Evolutionary conservation across 2,888 invertebrate species (phyloP).

Genomic region (Dilophus febrilis): DNA sequence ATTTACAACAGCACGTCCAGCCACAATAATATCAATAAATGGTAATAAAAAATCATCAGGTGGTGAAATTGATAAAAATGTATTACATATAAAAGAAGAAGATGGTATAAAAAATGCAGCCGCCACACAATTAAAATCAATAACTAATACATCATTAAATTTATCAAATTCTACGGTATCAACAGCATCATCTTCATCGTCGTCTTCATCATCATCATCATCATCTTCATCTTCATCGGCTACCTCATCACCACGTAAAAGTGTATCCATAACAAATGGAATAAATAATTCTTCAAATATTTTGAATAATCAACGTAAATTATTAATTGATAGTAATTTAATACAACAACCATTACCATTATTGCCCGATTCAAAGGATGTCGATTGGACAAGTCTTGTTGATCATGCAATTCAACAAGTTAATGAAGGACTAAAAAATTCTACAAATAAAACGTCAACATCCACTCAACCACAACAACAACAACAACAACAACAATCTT

Average conservation of each 20-base stretch:
- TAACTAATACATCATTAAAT: slow-evolving; percentile 7
- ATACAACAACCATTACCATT: slow-evolving; percentile 32
- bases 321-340: slow-evolving; percentile 11
- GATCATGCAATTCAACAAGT: slow-evolving; percentile 25
- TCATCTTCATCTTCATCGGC: slow-evolving; percentile 5
- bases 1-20: slow-evolving; percentile 45
- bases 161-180: no score
- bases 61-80: neutral
- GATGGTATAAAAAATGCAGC: slow-evolving; percentile 28
- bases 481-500: slow-evolving; percentile 4
- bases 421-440: slow-evolving; percentile 3
- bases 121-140: no score
- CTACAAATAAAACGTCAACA: neutral
- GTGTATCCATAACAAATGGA: neutral
- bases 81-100: neutral
- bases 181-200: no score
- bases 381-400: slow-evolving; percentile 67
- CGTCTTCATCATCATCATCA: neutral
- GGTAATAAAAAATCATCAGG: no score
- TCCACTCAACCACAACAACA: slow-evolving; percentile 1
- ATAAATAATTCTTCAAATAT: neutral
- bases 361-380: slow-evolving; percentile 47
- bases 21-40: slow-evolving; percentile 46
- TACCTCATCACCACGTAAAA: slow-evolving; percentile 7
- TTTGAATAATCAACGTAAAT: slow-evolving; percentile 10